Percentiles rank a stretch among this genome's conserved stretches.
phyloP scores from a whole-genome alignment of 2,797 vertebrate genomes.

The Eremophila alpestris region DNA sequence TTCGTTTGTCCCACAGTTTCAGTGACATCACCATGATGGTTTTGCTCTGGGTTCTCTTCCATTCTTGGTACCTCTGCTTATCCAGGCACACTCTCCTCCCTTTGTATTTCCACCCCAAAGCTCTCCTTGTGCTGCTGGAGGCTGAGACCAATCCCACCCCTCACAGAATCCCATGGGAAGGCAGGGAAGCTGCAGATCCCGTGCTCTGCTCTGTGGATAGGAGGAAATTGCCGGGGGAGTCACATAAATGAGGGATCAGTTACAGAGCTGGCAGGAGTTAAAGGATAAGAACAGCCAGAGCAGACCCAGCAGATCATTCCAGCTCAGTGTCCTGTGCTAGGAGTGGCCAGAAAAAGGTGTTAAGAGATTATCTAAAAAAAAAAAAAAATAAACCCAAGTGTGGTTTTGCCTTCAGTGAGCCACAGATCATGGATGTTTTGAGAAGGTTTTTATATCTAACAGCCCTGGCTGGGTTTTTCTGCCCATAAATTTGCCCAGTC shows the following conservation, averaged over 20 bases:
- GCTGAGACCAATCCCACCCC: background rate
- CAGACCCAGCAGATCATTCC: background rate
- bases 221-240: background rate
- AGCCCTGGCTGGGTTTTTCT: background rate
- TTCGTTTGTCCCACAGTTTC: background rate
- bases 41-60: background rate
- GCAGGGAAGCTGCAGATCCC: background rate
- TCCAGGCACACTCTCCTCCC: background rate
- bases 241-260: background rate
- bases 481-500: background rate
- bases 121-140: background rate
- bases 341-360: background rate
- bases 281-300: background rate
- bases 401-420: background rate
- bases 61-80: background rate
- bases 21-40: fast-evolving
- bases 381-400: background rate
- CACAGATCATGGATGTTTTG: background rate
- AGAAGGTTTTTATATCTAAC: background rate
- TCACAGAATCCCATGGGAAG: no score
- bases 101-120: background rate
- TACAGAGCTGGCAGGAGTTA: background rate
- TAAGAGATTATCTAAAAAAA: background rate
- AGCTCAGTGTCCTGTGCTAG: background rate
- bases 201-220: background rate